Evolutionary conservation across 2,797 vertebrate species (phyloP).

Genomic region (Rhynchotus rufescens): DNA sequence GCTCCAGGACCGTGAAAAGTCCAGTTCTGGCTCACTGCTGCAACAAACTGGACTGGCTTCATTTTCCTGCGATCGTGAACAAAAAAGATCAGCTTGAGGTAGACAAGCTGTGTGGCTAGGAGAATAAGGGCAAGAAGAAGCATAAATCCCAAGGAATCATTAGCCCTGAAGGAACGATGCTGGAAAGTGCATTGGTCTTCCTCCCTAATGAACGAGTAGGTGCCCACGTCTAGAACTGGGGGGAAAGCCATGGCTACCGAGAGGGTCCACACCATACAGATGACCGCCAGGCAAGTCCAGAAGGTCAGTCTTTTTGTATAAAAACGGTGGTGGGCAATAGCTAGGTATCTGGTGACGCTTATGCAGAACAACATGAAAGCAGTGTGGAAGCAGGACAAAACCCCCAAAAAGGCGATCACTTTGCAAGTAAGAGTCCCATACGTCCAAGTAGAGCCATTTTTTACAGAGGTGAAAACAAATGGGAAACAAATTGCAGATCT

Average conservation of each 20-base stretch:
- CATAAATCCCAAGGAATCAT: slow-evolving; percentile 99
- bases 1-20: slow-evolving; percentile 99
- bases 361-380: slow-evolving; percentile 99
- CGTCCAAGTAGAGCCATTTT: slow-evolving; percentile 97
- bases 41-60: slow-evolving; percentile 99
- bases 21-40: slow-evolving; percentile 99
- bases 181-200: slow-evolving; percentile 99
- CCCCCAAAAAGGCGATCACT: slow-evolving; percentile 98
- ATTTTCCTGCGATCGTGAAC: slow-evolving; percentile 99
- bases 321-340: slow-evolving; percentile 98
- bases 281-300: slow-evolving; percentile 98
- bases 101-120: slow-evolving; percentile 99
- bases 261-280: slow-evolving; percentile 99
- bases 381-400: slow-evolving; percentile 98
- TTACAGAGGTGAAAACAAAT: slow-evolving; percentile 99
- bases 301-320: slow-evolving; percentile 98
- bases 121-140: slow-evolving; percentile 98
- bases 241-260: slow-evolving; percentile 99
- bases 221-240: slow-evolving; percentile 97
- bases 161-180: slow-evolving; percentile 98
- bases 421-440: slow-evolving; percentile 98
- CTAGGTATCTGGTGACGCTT: slow-evolving; percentile 98
- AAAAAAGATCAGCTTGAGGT: slow-evolving; percentile 99
- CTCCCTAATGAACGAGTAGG: slow-evolving; percentile 97
- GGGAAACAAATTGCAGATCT: slow-evolving; percentile 99